phyloP scores from a whole-genome alignment of 2,888 invertebrate genomes.

The Philhelius pedissequus region DNA sequence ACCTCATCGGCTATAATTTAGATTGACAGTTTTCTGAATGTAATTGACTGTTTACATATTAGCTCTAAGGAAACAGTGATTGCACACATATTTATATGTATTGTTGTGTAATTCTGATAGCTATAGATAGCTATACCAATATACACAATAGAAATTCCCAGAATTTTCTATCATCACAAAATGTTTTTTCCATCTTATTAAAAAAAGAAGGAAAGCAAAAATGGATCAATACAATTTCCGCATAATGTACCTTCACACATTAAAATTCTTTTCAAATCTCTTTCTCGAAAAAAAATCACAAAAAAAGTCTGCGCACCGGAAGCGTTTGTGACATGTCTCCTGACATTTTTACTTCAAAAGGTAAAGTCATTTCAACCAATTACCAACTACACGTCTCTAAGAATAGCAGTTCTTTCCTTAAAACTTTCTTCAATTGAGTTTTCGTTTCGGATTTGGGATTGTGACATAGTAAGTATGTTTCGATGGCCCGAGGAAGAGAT shows the following conservation, averaged over 20 bases:
- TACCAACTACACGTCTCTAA: conserved; percentile 13
- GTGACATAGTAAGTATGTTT: background rate
- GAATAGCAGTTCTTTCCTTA: background rate
- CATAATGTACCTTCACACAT: background rate
- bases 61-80: no score
- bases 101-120: background rate
- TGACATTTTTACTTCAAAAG: background rate
- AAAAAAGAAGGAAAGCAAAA: background rate
- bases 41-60: no score
- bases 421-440: conserved; percentile 21
- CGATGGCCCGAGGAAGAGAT: background rate
- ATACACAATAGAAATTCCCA: background rate
- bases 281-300: background rate
- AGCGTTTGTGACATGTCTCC: conserved; percentile 2
- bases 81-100: no score
- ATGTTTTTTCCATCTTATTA: background rate
- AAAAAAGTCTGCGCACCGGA: background rate
- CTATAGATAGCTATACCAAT: no score
- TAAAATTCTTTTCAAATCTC: conserved; percentile 2
- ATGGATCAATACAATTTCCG: background rate
- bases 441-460: conserved; percentile 6
- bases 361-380: conserved; percentile 7
- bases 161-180: background rate
- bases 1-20: no score
- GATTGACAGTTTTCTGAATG: no score